Base-by-base conservation (phyloP, 1,140 invertebrate genomes). In the Sitodiplosis mosellana region DNA sequence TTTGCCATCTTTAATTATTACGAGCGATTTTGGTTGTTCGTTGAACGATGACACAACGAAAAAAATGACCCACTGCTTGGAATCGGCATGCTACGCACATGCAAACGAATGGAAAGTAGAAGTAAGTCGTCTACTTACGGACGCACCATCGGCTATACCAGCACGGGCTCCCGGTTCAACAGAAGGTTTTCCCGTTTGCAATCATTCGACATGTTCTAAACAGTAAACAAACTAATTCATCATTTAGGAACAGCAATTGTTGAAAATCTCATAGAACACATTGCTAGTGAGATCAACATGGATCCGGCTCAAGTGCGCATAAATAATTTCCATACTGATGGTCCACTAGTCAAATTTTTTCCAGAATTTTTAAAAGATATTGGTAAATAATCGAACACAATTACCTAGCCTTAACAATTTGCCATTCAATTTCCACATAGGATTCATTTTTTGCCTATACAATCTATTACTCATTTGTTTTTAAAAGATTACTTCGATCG, bases 261-360 rank as follows among this genome's bases (percentile, higher is more conserved):
- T 20, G 88, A 91, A 63, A 73, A 69, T 40, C 75, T 91, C 7
- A 83, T 93, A 71, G 86, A 92, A 54, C 80, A 85, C 56, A 80
- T 90, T 50, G 75, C 83, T 1, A 72, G 71, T 47, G 67, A 63
- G 41, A 55, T 81, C 3, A 68, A 72, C 2, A 69, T 74, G 53
- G 84, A 89, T 66, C 75, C 85, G 0, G 50, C 76, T 1, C 73
- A 81, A 47, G 73, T 87, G 0, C 68, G 75, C 49, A 52, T 76
- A 33, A 63, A 61, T 6, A 87, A 87, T 55, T 66, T 85, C 50
- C 47, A 61, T 6, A 54, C 67, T 10, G 63, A 70, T 10, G 56
- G 57, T 44, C 53, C 57, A 36, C 55, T 75, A 33, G 63, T 61
- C 45, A 65, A 72, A 18, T 54, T 64, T 52, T 51, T 64, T 51